A percentile compares a stretch with the other conserved stretches of the same genome.
phyloP scores from a whole-genome alignment of 2,797 vertebrate genomes.

The Acipenser transmontanus region DNA sequence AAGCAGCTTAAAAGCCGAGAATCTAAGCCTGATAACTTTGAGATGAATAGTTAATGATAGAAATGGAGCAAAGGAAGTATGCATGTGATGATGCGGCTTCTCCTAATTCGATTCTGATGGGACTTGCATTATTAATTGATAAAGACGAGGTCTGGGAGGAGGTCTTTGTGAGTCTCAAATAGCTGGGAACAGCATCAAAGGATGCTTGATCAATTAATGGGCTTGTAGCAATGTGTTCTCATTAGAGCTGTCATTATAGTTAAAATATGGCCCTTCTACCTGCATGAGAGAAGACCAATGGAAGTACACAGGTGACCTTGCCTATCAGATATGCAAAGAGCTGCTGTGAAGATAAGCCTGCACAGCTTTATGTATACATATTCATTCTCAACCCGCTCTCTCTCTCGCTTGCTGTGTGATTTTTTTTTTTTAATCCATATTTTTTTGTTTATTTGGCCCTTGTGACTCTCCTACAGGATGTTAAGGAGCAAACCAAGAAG shows the following conservation, averaged over 20 bases:
- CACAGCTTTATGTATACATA: conserved; percentile 72
- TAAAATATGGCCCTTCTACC: conserved; percentile 71
- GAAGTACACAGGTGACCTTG: conserved; percentile 83
- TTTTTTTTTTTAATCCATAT: conserved; percentile 41
- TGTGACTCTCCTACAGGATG: conserved; percentile 58
- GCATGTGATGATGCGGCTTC: conserved; percentile 85
- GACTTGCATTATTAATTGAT: conserved; percentile 98
- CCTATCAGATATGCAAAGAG: conserved; percentile 68
- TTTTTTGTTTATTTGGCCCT: conserved; percentile 52
- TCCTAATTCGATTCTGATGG: conserved; percentile 93
- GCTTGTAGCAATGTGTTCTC: conserved; percentile 83
- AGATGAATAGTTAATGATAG: conserved; percentile 97
- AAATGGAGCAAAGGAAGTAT: conserved; percentile 74
- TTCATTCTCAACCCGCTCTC: conserved; percentile 54
- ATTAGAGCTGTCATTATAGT: conserved; percentile 90
- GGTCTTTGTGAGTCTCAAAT: conserved; percentile 78
- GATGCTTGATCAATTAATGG: conserved; percentile 91
- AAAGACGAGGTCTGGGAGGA: conserved; percentile 79
- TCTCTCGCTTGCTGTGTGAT: conserved; percentile 36
- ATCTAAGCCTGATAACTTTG: conserved; percentile 74
- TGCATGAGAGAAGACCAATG: conserved; percentile 68
- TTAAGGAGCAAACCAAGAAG: conserved; percentile 65
- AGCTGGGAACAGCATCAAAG: conserved; percentile 97
- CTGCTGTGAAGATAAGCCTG: conserved; percentile 57
- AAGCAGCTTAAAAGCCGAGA: conserved; percentile 66